Percentiles rank a stretch among this genome's conserved stretches.
Conservation (phyloP, 2,888 invertebrate species). For the Minunthozetes semirufus region DNA sequence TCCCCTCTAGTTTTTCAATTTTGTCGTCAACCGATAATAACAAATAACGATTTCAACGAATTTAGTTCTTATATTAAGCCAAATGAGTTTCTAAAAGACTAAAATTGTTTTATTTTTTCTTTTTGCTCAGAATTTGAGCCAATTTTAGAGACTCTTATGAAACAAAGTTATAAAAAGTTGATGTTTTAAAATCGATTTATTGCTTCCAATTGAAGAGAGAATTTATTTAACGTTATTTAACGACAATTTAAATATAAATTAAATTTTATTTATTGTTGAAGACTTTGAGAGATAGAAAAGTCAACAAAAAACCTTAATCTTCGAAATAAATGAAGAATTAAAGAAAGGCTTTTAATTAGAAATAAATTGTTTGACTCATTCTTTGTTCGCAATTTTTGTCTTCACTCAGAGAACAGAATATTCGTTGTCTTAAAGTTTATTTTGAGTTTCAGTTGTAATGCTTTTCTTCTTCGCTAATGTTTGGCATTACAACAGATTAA, state of each 20-base stretch:
- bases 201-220: background rate
- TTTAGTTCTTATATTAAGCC: background rate
- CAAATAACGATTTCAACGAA: background rate
- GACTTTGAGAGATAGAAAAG: background rate
- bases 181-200: background rate
- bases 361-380: constrained; percentile 3
- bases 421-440: constrained; percentile 12
- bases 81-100: background rate
- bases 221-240: too few relatives aligned
- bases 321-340: background rate
- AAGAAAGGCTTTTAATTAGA: constrained; percentile 9
- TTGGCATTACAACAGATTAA: constrained; percentile 26
- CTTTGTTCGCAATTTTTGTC: background rate
- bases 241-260: background rate
- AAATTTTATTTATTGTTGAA: background rate
- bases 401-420: background rate
- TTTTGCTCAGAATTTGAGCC: background rate
- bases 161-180: too few relatives aligned
- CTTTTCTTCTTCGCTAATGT: constrained; percentile 20
- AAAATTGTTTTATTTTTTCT: background rate
- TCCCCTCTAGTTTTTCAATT: background rate
- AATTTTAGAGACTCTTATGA: background rate
- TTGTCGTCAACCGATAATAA: background rate
- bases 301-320: background rate
- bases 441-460: constrained; percentile 18